Conservation (phyloP, 2,888 invertebrate species). For the Hoplodrina blanda region DNA sequence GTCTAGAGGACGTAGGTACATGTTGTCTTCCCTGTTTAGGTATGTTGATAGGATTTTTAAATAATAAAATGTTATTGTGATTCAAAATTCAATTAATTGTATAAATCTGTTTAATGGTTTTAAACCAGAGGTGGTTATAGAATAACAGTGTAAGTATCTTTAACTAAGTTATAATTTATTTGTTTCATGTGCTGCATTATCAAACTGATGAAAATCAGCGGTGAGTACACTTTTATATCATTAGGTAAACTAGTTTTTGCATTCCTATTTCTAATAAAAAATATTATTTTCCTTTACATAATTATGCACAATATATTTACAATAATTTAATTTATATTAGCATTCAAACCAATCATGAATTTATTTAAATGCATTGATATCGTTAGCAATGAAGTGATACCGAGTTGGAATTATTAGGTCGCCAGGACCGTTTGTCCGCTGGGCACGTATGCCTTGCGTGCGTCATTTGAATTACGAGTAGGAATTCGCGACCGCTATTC, state of each 20-base stretch:
- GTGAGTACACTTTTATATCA: slow-evolving; percentile 75
- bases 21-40: slow-evolving; percentile 87
- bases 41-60: slow-evolving; percentile 57
- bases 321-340: slow-evolving; percentile 33
- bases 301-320: background rate
- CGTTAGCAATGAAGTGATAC: slow-evolving; percentile 74
- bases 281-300: background rate
- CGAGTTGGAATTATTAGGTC: slow-evolving; percentile 85
- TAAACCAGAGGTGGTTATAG: background rate
- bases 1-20: slow-evolving; percentile 83
- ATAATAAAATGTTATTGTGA: background rate
- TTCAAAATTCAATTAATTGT: slow-evolving; percentile 11
- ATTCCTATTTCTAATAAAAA: background rate
- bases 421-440: slow-evolving; percentile 83
- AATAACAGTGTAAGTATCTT: slow-evolving; percentile 17
- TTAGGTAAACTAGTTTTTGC: background rate
- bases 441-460: slow-evolving; percentile 84
- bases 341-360: slow-evolving; percentile 44
- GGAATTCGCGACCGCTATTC: slow-evolving; percentile 90
- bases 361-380: slow-evolving; percentile 68
- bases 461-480: slow-evolving; percentile 88
- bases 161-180: slow-evolving; percentile 64
- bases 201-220: slow-evolving; percentile 74
- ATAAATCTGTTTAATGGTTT: background rate
- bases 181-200: slow-evolving; percentile 86